phyloP scores from a whole-genome alignment of 2,797 vertebrate species.

The Diplodus puntazzo region DNA sequence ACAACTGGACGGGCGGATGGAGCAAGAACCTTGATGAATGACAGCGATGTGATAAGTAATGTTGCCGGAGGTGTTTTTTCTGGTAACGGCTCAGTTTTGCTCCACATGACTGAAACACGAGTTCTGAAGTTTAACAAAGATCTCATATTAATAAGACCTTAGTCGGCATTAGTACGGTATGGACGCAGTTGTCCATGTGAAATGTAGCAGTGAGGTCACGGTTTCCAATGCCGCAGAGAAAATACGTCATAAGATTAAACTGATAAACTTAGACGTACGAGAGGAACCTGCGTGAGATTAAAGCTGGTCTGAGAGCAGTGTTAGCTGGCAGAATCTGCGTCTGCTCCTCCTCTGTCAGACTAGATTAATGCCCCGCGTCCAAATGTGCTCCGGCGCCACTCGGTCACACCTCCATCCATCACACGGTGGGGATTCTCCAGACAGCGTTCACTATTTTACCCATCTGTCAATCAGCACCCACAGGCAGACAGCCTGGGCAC shows the following conservation, averaged over 20 bases:
- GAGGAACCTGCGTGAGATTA: background rate
- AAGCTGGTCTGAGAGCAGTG: constrained; percentile 26
- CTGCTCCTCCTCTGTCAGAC: constrained; percentile 43
- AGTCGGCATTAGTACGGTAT: background rate
- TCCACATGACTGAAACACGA: background rate
- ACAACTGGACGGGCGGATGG: background rate
- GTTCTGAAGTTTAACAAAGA: background rate
- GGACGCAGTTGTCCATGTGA: background rate
- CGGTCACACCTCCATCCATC: constrained; percentile 74
- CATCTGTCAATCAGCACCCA: constrained; percentile 75
- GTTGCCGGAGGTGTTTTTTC: background rate
- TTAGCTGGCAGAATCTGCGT: constrained; percentile 26
- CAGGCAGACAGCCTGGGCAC: constrained; percentile 41
- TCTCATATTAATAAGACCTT: background rate
- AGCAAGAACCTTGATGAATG: constrained; percentile 12
- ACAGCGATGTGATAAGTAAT: constrained; percentile 5
- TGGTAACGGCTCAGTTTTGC: background rate
- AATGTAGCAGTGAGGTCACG: background rate
- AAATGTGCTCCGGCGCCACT: constrained; percentile 58
- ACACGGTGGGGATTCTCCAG: constrained; percentile 61
- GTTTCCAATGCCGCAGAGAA: background rate
- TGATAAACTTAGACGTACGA: background rate
- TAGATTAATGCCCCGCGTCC: constrained; percentile 63
- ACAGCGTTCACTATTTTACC: constrained; percentile 59
- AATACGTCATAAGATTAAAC: background rate